These are phyloP conservation scores for Hypotaenidia philippensis DNA, from an alignment of 2,797 vertebrate genomes.

Conservation along the genomic window DNA sequence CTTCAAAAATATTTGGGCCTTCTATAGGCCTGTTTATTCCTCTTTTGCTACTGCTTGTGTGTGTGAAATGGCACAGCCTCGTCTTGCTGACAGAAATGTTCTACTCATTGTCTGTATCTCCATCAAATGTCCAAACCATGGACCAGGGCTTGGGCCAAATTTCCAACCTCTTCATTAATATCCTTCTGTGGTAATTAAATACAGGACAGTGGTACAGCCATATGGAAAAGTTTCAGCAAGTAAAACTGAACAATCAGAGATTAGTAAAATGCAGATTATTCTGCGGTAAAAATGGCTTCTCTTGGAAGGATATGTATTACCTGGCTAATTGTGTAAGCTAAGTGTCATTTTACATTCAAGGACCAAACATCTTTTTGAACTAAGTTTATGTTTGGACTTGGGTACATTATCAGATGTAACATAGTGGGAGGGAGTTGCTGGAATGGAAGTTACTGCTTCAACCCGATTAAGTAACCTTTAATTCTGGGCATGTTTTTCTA, in stretches of 20 bases:
- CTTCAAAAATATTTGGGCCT: not conserved
- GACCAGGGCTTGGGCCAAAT: not conserved
- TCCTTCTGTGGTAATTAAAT: constrained; percentile 61
- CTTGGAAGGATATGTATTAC: constrained; percentile 63
- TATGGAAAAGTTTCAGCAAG: constrained; percentile 64
- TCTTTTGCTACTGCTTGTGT: constrained; percentile 16
- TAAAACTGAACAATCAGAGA: constrained; percentile 46
- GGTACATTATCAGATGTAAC: constrained; percentile 77
- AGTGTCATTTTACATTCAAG: constrained; percentile 73
- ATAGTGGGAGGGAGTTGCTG: constrained; percentile 67
- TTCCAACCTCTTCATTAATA: constrained; percentile 60
- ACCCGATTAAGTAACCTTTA: constrained; percentile 77
- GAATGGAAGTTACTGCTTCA: constrained; percentile 69
- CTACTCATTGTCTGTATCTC: not conserved
- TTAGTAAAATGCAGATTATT: constrained; percentile 63
- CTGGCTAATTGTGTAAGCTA: constrained; percentile 69
- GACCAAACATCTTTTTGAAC: constrained; percentile 76
- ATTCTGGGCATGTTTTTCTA: constrained; percentile 79
- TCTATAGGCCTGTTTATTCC: not conserved
- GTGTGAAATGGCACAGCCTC: not conserved
- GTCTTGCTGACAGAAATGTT: not conserved
- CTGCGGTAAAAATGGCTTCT: constrained; percentile 55
- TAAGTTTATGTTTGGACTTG: constrained; percentile 78
- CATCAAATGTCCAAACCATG: constrained; percentile 40
- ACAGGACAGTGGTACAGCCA: constrained; percentile 58